Percentiles rank a stretch among this genome's conserved stretches.
Conservation (phyloP, 2,113 vertebrate genomes). For the Calidris pygmaea region DNA sequence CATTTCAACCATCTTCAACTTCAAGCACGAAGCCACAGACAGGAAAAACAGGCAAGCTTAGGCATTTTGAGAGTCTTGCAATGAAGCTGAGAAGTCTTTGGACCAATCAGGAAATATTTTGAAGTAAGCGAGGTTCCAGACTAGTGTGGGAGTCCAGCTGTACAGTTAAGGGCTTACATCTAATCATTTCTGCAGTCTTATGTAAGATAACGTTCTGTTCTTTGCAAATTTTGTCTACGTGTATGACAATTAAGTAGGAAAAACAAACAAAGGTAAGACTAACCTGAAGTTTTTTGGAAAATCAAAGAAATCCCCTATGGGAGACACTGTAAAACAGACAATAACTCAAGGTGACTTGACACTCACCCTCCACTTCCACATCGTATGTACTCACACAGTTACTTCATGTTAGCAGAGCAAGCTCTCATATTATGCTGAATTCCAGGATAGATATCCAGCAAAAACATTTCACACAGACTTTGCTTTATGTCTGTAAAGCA, state of each 20-base stretch:
- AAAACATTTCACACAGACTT: not conserved
- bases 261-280: not conserved
- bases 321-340: not conserved
- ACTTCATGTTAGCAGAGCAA: not conserved
- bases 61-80: not conserved
- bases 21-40: not conserved
- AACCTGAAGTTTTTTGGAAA: not conserved
- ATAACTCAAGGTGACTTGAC: not conserved
- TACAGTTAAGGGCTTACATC: not conserved
- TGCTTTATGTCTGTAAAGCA: not conserved
- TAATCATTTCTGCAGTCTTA: not conserved
- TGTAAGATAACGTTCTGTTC: not conserved
- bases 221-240: not conserved
- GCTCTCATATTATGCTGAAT: not conserved
- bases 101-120: not conserved
- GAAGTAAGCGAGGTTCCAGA: not conserved
- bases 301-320: not conserved
- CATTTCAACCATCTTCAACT: too few species aligned
- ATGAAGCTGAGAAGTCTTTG: not conserved
- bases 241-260: not conserved
- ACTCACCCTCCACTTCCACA: not conserved
- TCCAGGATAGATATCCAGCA: not conserved
- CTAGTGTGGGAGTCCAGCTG: not conserved
- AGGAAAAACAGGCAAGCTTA: not conserved
- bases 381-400: rapidly evolving